Base-by-base conservation (phyloP, 2,113 vertebrate genomes). In the Labrus mixtus region DNA sequence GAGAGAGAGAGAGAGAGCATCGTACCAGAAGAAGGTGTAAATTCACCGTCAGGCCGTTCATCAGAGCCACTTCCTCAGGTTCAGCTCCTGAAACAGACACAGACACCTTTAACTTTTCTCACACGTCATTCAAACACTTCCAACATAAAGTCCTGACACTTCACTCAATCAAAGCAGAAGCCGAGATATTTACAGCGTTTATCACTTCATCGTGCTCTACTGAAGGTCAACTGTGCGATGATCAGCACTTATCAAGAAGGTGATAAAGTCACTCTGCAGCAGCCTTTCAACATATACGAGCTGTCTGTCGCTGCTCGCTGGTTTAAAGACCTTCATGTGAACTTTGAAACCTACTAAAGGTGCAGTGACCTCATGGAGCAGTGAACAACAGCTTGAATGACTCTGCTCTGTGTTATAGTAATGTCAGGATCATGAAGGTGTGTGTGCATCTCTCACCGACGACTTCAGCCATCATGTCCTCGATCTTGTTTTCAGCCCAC, bases 1-100 rank as follows among this genome's bases (percentile, higher is more conserved):
- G 25, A 25, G 25, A 25, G 25, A 25, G 25, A 25, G 25, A 43
- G 25, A 10, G 22, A 6, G 17, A 25, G 16, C 4, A 16, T 11
- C 0, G 89, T 93, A 99, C 98, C 96, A 99, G 79, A 12, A 93
- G 90, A 54, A 99, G 96, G 88, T 99, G 98, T 73, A 99, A 90
- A 92, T 99, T 99, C 46, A 99, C 95, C 1, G 96, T 98, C 83
- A 99, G 90, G 8, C 95, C 96, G 4, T 98, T 99, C 96, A 99
- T 97, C 92, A 99, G 85, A 1, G 91, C 92, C 19, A 94, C 91
- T 68, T 94, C 94, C 16, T 92, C 90, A 1, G 57, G 10, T 81
- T 89, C 88, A 15, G 92, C 92, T 46, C 93, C 93, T 93, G 69
- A 5, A 12, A 71, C 1, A 76, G 25, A 83, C 15, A 25, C 8